Conservation (phyloP, 2,888 invertebrate species). For the Anagyrus pseudococci region DNA sequence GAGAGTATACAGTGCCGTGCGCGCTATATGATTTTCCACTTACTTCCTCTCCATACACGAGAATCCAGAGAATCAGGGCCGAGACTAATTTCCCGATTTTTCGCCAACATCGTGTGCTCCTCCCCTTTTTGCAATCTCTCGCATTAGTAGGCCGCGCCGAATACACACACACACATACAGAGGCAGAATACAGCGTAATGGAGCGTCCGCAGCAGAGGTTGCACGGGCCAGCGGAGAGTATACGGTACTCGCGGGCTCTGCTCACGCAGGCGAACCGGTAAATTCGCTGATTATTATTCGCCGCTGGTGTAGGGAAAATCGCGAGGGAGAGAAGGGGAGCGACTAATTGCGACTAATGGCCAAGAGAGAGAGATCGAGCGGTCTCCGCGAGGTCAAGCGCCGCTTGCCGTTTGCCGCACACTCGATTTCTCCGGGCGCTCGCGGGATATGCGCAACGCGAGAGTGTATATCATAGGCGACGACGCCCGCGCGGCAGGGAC, state of each 20-base stretch:
- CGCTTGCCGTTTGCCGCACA: too few species aligned
- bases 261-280: constrained; percentile 10
- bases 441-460: too few species aligned
- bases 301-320: constrained; percentile 52
- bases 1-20: too few species aligned
- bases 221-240: not conserved
- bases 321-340: constrained; percentile 40
- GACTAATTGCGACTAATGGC: constrained; percentile 57
- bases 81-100: constrained; percentile 20
- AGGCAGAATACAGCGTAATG: constrained; percentile 14
- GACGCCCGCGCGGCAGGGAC: too few species aligned
- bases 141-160: too few species aligned
- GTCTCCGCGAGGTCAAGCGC: not conserved
- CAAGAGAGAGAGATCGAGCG: constrained; percentile 33
- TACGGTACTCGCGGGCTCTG: not conserved
- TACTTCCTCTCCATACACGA: constrained; percentile 9
- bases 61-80: too few species aligned
- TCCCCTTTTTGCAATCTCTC: too few species aligned
- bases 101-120: not conserved
- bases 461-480: too few species aligned
- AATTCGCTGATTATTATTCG: constrained; percentile 29
- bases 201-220: not conserved
- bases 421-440: not conserved
- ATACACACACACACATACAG: too few species aligned
- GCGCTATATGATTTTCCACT: constrained; percentile 19